Base-by-base conservation (phyloP, 1,140 invertebrate species). In the Gonatopus flavifemur region DNA sequence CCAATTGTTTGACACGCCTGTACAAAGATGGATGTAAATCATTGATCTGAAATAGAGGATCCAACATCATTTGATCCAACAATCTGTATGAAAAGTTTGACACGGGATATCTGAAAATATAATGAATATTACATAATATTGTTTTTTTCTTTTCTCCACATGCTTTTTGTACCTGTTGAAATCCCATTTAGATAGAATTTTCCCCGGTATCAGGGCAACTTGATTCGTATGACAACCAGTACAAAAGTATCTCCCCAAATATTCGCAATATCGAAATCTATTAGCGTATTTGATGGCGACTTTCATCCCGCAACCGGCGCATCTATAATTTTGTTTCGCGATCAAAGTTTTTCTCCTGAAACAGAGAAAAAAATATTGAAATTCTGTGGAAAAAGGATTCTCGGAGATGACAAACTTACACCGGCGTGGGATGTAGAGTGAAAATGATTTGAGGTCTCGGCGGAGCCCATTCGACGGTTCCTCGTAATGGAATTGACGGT, bases 161-260 rank as follows among this genome's bases (percentile, higher is more conserved):
- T 1, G 16, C 1, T 32, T 15, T 10, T 16, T n/a, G 16, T 77
- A 86, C 84, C 79, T 81, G 24, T 73, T 84, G 62, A 91, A 81
- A 61, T 81, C 80, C 80, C 80, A 81, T 49, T 76, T 77, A 1
- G 50, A 69, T 37, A 70, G 40, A 48, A 95, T 86, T 62, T 85
- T 81, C 10, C 86, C 89, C 15, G 93, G 93, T 60, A 94, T 89
- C 40, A 87, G 72, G 4, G 87, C 80, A 38, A 85, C 77, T 59
- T 90, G 83, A 69, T 91, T 89, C 8, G 82, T 86, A 73, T 94
- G 92, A 69, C 93, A 95, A 22, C 89, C 90, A 5, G 90, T 91
- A 69, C 93, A 95, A 72, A 94, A 92, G 74, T 90, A 93, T 62
- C 91, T 86, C 12, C 90, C 91, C 36, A 93, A 77, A 70, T 95